phyloP scores from a whole-genome alignment of 1,140 invertebrate genomes.

The Drosophila yakuba region DNA sequence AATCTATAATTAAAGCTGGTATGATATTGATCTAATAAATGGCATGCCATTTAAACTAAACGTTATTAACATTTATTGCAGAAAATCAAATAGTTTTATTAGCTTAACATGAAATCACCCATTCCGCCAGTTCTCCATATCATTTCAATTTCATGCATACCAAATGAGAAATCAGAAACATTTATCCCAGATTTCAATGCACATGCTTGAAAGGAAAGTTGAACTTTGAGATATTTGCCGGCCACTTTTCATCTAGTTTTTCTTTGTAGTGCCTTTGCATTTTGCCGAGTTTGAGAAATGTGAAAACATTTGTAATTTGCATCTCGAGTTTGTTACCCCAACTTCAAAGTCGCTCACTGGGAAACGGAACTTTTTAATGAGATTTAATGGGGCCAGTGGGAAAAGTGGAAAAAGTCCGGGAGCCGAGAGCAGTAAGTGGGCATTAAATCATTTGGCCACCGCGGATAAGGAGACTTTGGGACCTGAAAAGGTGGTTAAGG shows the following conservation, averaged over 20 bases:
- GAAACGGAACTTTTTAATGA: constrained; percentile 74
- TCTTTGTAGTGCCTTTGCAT: constrained; percentile 41
- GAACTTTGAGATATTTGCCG: constrained; percentile 35
- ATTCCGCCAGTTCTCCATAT: constrained; percentile 1
- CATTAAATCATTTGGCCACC: constrained; percentile 72
- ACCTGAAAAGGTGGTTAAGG: constrained; percentile 2
- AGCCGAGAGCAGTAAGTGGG: constrained; percentile 66
- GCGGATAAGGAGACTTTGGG: constrained; percentile 64
- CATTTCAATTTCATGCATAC: constrained; percentile 68
- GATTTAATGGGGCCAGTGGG: constrained; percentile 79
- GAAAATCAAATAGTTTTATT: no score
- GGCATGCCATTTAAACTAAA: no score
- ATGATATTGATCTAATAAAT: neutral
- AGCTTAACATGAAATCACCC: neutral
- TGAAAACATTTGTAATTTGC: constrained; percentile 72
- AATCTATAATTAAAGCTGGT: neutral
- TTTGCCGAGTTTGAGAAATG: constrained; percentile 44
- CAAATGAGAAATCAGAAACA: constrained; percentile 30
- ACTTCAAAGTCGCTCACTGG: constrained; percentile 4
- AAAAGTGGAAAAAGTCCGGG: constrained; percentile 59
- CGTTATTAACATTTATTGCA: no score
- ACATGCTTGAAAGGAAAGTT: constrained; percentile 28
- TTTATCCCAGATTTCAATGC: neutral
- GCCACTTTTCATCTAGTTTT: constrained; percentile 34
- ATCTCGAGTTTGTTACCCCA: constrained; percentile 19